Percentiles rank a stretch among this genome's conserved stretches.
These are phyloP conservation scores for Drosophila santomea DNA, from an alignment of 1,140 invertebrate genomes.

Conservation along the genomic window DNA sequence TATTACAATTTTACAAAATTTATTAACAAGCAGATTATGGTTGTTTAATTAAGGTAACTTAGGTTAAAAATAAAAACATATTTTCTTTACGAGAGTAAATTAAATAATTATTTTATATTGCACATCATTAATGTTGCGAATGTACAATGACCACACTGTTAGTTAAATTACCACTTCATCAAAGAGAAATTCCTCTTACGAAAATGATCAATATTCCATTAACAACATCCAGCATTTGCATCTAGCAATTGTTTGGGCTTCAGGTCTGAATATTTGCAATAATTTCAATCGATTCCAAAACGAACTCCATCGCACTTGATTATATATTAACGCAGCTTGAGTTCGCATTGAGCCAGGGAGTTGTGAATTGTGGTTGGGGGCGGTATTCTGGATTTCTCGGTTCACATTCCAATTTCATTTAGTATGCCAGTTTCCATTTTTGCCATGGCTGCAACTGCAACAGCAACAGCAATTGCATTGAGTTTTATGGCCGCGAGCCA, in stretches of 20 bases:
- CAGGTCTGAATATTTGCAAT: not conserved
- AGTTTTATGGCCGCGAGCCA: conserved; percentile 45
- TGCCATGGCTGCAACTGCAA: conserved; percentile 1
- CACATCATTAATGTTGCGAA: too few species aligned
- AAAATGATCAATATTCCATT: not conserved
- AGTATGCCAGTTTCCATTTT: conserved; percentile 10
- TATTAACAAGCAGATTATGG: too few species aligned
- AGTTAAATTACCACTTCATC: not conserved
- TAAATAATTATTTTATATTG: too few species aligned
- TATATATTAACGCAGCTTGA: conserved; percentile 30
- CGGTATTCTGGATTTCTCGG: not conserved
- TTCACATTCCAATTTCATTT: conserved; percentile 26
- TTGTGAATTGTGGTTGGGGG: conserved; percentile 11
- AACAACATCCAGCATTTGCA: not conserved
- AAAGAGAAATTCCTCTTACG: not conserved
- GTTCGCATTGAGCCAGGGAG: not conserved
- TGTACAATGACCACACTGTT: not conserved
- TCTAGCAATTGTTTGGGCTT: not conserved
- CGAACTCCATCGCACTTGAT: not conserved
- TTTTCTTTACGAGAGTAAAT: not conserved
- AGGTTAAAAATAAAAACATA: too few species aligned
- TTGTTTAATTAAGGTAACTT: too few species aligned
- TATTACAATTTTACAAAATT: too few species aligned
- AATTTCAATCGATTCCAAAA: conserved; percentile 7
- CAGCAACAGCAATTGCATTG: conserved; percentile 2